Conservation (phyloP, 2,888 invertebrate species). For the Rotaria socialis region DNA sequence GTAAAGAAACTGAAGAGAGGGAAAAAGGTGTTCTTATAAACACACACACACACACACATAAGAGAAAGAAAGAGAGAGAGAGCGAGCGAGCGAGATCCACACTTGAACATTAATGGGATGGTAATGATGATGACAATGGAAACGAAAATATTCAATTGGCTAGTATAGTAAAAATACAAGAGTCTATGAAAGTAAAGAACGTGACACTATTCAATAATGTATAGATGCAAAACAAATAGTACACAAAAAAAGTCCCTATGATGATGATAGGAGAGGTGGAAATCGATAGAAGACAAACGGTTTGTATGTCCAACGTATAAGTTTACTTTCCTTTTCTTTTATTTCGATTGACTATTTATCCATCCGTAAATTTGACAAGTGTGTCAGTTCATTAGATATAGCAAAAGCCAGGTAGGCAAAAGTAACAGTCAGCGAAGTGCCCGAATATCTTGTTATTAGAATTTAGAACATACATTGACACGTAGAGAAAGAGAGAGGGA, state of each 20-base stretch:
- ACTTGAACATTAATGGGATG: not conserved
- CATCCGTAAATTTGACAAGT: slow-evolving; percentile 22
- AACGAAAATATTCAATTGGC: slow-evolving; percentile 4
- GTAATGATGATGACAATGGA: not conserved
- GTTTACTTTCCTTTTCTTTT: not conserved
- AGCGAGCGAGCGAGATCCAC: not conserved
- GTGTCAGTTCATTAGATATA: slow-evolving; percentile 11
- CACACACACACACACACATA: not conserved
- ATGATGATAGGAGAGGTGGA: slow-evolving; percentile 16
- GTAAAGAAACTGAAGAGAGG: not conserved
- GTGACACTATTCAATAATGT: slow-evolving; percentile 8
- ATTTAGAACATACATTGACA: not conserved
- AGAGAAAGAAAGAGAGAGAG: too few species aligned
- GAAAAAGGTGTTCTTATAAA: slow-evolving; percentile 3
- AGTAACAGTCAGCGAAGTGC: not conserved
- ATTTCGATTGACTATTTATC: slow-evolving; percentile 1
- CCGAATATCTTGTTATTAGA: slow-evolving; percentile 16
- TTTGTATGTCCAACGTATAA: not conserved
- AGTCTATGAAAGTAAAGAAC: not conserved
- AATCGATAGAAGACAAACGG: not conserved
- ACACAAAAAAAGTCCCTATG: not conserved
- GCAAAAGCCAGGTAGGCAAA: not conserved
- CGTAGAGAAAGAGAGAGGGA: not conserved
- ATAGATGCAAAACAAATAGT: not conserved
- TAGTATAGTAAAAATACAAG: not conserved